Evolutionary conservation across 2,113 vertebrate species (phyloP).

Genomic region (Eptatretus burgeri): DNA sequence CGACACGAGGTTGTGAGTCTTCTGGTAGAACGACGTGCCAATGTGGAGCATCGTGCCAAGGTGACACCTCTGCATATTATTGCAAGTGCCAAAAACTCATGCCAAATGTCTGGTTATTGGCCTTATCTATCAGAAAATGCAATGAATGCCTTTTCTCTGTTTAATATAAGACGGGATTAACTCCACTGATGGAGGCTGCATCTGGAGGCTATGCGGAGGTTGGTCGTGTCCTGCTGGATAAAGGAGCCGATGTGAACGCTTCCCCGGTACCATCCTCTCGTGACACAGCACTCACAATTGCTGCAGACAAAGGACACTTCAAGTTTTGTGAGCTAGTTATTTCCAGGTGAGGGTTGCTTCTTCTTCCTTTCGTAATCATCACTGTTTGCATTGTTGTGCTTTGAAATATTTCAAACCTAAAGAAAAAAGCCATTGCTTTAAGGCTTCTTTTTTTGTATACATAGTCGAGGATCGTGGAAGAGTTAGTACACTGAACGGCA

Average conservation of each 20-base stretch:
- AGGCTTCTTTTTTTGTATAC: too few relatives aligned
- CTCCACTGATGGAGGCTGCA: slow-evolving; percentile 88
- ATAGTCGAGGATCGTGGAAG: too few relatives aligned
- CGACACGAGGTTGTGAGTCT: slow-evolving; percentile 88
- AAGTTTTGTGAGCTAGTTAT: slow-evolving; percentile 98
- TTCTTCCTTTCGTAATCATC: too few relatives aligned
- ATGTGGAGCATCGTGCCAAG: slow-evolving; percentile 92
- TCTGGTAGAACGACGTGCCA: slow-evolving; percentile 81
- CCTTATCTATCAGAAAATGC: background rate
- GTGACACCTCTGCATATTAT: slow-evolving; percentile 15
- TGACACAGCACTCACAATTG: slow-evolving; percentile 89
- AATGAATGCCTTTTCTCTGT: slow-evolving; percentile 8
- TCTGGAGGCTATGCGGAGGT: slow-evolving; percentile 93
- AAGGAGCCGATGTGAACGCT: slow-evolving; percentile 88
- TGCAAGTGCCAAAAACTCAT: background rate
- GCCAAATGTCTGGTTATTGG: background rate
- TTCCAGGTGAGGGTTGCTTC: slow-evolving; percentile 34
- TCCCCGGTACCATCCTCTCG: slow-evolving; percentile 87
- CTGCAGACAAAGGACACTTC: slow-evolving; percentile 95
- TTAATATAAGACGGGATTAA: slow-evolving; percentile 50
- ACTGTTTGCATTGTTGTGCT: too few relatives aligned
- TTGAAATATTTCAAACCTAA: too few relatives aligned
- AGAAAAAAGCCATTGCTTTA: too few relatives aligned
- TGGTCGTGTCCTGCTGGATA: slow-evolving; percentile 81
- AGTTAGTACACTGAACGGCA: too few relatives aligned